A percentile compares a stretch with the other conserved stretches of the same genome.
Conservation (phyloP, 2,113 vertebrate species). For the Cepphus grylle region DNA sequence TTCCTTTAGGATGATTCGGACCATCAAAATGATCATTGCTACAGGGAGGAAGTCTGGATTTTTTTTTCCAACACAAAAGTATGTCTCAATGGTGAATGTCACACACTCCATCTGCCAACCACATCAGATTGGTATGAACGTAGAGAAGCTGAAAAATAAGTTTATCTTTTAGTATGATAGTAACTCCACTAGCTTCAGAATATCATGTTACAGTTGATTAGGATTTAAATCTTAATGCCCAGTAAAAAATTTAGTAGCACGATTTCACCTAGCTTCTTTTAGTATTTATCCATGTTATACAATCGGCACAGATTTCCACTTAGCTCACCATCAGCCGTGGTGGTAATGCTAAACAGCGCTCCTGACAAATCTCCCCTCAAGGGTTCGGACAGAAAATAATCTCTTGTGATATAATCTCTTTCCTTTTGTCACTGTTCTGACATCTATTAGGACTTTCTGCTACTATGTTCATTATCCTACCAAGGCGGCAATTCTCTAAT, state of each 20-base stretch:
- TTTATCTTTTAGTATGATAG: conserved; percentile 44
- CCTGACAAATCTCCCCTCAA: conserved; percentile 4
- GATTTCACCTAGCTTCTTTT: conserved; percentile 49
- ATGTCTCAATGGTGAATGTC: conserved; percentile 49
- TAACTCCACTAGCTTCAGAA: conserved; percentile 53
- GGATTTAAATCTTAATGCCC: conserved; percentile 47
- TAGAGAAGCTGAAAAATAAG: conserved; percentile 49
- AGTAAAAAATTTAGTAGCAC: conserved; percentile 23
- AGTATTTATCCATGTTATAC: conserved; percentile 45
- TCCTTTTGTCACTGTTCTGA: conserved; percentile 51
- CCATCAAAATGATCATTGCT: conserved; percentile 52
- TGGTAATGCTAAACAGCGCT: neutral
- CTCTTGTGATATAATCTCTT: conserved; percentile 41
- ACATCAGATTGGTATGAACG: conserved; percentile 49
- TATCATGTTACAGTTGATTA: conserved; percentile 48
- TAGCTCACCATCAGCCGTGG: neutral
- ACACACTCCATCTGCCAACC: conserved; percentile 41
- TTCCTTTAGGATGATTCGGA: conserved; percentile 38
- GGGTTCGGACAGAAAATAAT: conserved; percentile 40
- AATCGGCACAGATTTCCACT: conserved; percentile 43
- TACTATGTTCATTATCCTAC: conserved; percentile 39
- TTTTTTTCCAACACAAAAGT: neutral
- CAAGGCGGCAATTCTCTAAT: conserved; percentile 31
- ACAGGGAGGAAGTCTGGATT: conserved; percentile 36
- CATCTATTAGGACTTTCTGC: conserved; percentile 27